These are phyloP conservation scores for Drosophila siamana DNA, from an alignment of 2,888 invertebrate genomes.

Conservation along the genomic window DNA sequence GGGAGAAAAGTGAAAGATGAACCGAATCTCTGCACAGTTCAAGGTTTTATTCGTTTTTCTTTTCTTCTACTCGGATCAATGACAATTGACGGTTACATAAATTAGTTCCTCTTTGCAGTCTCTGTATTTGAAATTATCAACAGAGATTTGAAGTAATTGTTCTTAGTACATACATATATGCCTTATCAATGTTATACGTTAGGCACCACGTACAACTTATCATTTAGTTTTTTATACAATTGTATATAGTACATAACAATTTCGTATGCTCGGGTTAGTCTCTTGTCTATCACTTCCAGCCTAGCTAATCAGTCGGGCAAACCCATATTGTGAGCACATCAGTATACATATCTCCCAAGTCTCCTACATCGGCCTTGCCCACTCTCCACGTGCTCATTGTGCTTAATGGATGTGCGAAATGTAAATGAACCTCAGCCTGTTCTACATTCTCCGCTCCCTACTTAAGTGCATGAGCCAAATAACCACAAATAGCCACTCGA, in stretches of 20 bases:
- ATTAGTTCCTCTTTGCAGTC: slow-evolving; percentile 1
- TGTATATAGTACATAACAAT: slow-evolving; percentile 8
- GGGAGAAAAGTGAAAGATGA: background rate
- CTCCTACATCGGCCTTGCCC: slow-evolving; percentile 11
- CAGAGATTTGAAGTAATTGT: background rate
- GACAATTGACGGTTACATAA: slow-evolving; percentile 58
- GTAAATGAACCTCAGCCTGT: slow-evolving; percentile 13
- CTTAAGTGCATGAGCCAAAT: background rate
- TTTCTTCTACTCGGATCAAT: slow-evolving; percentile 13
- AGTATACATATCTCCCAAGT: background rate
- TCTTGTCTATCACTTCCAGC: slow-evolving; percentile 12
- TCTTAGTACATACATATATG: background rate
- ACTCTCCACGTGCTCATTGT: slow-evolving; percentile 34
- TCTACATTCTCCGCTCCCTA: background rate
- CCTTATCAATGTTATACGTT: slow-evolving; percentile 28
- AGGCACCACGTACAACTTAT: slow-evolving; percentile 45
- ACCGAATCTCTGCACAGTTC: slow-evolving; percentile 35
- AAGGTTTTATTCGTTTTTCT: slow-evolving; percentile 36
- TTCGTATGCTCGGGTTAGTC: slow-evolving; percentile 49
- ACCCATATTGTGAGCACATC: slow-evolving; percentile 31
- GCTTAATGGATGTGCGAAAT: slow-evolving; percentile 43
- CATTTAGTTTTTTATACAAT: slow-evolving; percentile 9
- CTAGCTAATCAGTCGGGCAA: slow-evolving; percentile 44
- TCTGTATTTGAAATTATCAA: background rate
- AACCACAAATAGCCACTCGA: slow-evolving; percentile 15